Base-by-base conservation (phyloP, 2,113 vertebrate genomes). In the Furnarius figulus region DNA sequence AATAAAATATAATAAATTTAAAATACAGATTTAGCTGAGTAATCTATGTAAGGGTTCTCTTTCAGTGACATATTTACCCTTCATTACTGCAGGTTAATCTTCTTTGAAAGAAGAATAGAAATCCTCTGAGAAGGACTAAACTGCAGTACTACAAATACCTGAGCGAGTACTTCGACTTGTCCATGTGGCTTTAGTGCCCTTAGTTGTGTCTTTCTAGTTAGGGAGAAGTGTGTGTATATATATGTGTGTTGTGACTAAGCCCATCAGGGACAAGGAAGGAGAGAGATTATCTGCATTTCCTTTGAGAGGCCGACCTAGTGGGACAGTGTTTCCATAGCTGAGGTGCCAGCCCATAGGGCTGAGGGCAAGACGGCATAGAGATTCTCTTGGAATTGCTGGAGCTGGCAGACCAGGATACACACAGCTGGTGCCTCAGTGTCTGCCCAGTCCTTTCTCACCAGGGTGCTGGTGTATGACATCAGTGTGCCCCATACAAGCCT, bases 321-420 rank as follows among this genome's bases (percentile, higher is more conserved):
- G 31, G 14, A 55, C 10, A 28, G 28, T 35, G 39, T 65, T 77
- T 35, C 59, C 35, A 33, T 11, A 55, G 31, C 63, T 1, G 2
- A 90, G 44, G 14, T n/a, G 10, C 21, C 37, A 58, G 5, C 8
- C 27, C 9, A 4, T 5, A 3, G 16, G 8, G 19, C 30, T 3
- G 1, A 27, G 17, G 6, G 7, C 2, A 24, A 70, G 24, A 3
- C 4, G 8, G 18, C 31, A 20, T 4, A 47, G 31, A 72, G 3
- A 8, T 56, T 25, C 4, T 61, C 10, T 65, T 65, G 2, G 2
- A 19, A 33, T 37, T 59, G 6, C 58, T 37, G n/a, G n/a, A 59
- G 58, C 23, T 59, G 66, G 30, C 30, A 78, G 35, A 18, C 8
- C 16, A 49, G 31, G 39, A 33, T 20, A 4, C 6, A 8, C 7